Evolutionary conservation across 2,888 invertebrate species (phyloP), one percentile per base, ranked within the genome.

Genomic region (Agrotis exclamationis): DNA sequence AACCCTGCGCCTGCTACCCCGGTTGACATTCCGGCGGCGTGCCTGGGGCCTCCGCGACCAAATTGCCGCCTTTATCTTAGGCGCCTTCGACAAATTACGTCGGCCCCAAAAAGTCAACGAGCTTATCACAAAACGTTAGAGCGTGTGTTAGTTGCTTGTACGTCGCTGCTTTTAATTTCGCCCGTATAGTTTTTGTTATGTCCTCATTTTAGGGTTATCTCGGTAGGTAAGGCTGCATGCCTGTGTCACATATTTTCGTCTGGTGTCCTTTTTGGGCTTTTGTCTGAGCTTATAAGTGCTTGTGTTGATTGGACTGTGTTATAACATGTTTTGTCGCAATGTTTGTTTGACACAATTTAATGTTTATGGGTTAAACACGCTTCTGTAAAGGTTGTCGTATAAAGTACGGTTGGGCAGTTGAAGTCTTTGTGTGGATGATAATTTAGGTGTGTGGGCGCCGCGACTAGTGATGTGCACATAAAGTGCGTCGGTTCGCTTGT

Each of bases 61-160:
- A 91, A 90, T 91, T 89, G 90, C 90, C 90, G 91, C 90, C 92
- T 94, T 95, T 96, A 96, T 95, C 95, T 93, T 88, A 90, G 95
- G 96, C 96, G 95, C 96, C 96, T 95, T 90, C 93, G 95, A 96
- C 96, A 95, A 95, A 96, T 95, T 95, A 95, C 93, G 92, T 91
- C 93, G 94, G 92, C 88, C 85, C 94, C 93, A 92, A 94, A 94
- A 94, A 93, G 91, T 89, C 91, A 89, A 91, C 90, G 87, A 89
- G 90, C 91, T 95, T 96, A 95, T 95, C 95, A 92, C 88, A 91
- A 89, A 91, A 92, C 91, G 92, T 94, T 94, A 93, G 93, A 89
- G 90, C 89, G 91, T 89, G 92, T 93, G 93, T 93, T 93, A 93
- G 93, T 93, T 92, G 95, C 92, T 93, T 93, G 95, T 93, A 91